phyloP scores from a whole-genome alignment of 1,140 invertebrate genomes.

The Drosophila tristis region DNA sequence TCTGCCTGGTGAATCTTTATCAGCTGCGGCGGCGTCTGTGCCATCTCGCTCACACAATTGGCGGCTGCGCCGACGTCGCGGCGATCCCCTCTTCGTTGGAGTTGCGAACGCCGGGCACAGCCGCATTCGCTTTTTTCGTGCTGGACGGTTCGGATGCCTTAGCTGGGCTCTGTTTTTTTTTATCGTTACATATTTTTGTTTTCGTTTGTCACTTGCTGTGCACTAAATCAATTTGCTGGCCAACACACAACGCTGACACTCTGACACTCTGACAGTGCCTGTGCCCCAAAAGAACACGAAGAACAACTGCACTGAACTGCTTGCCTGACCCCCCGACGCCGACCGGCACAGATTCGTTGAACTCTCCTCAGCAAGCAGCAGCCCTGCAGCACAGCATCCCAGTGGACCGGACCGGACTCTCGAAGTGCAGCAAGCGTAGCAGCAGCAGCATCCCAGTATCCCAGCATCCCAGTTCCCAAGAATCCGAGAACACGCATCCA shows the following conservation, averaged over 20 bases:
- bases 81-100: conserved; percentile 65
- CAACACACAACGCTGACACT: background rate
- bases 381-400: conserved; percentile 22
- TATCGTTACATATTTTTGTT: conserved; percentile 16
- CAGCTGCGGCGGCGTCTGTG: conserved; percentile 38
- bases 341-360: no score
- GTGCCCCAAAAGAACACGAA: background rate
- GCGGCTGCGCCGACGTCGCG: conserved; percentile 54
- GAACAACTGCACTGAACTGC: background rate
- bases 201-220: conserved; percentile 11
- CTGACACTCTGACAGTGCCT: background rate
- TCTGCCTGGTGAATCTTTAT: conserved; percentile 5
- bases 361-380: conserved; percentile 20
- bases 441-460: background rate
- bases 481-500: conserved; percentile 9
- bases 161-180: background rate
- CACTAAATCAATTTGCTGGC: background rate
- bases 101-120: conserved; percentile 66
- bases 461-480: conserved; percentile 17
- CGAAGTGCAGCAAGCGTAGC: no score
- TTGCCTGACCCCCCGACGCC: background rate
- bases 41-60: conserved; percentile 37
- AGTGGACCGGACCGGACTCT: no score
- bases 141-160: conserved; percentile 61
- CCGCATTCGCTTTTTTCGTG: conserved; percentile 72